These are phyloP conservation scores for Eulemur albifrons DNA, from an alignment of 2,797 vertebrate genomes.

Conservation along the genomic window DNA sequence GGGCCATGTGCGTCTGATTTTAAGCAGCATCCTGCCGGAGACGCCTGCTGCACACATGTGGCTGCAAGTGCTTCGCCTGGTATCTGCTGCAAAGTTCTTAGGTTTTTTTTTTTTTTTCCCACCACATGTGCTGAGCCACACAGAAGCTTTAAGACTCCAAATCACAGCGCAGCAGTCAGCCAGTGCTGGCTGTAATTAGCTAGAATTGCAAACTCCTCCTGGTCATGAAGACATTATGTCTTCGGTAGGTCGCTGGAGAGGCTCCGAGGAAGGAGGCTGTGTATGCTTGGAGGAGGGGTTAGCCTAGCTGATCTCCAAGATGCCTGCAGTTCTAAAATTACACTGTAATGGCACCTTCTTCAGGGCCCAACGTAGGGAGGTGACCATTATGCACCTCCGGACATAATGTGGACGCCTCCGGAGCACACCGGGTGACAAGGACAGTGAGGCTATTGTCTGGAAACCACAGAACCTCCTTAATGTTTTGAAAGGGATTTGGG, in stretches of 20 bases:
- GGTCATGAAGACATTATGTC: background rate
- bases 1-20: slow-evolving; percentile 44
- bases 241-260: background rate
- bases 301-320: background rate
- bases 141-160: background rate
- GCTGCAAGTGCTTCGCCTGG: background rate
- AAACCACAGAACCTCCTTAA: background rate
- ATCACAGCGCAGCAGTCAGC: background rate
- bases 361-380: background rate
- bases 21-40: background rate
- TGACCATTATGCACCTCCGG: fast-evolving
- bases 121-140: slow-evolving; percentile 25
- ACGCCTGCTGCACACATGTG: background rate
- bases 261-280: slow-evolving; percentile 41
- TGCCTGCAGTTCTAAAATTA: slow-evolving; percentile 13
- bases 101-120: background rate
- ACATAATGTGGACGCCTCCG: background rate
- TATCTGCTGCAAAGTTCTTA: background rate
- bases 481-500: background rate
- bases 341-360: background rate
- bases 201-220: background rate
- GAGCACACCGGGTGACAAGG: fast-evolving
- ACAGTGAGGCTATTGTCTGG: background rate
- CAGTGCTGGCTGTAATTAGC: background rate
- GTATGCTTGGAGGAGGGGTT: background rate